Conservation (phyloP, 2,113 vertebrate genomes). For the Hippopotamus amphibius region DNA sequence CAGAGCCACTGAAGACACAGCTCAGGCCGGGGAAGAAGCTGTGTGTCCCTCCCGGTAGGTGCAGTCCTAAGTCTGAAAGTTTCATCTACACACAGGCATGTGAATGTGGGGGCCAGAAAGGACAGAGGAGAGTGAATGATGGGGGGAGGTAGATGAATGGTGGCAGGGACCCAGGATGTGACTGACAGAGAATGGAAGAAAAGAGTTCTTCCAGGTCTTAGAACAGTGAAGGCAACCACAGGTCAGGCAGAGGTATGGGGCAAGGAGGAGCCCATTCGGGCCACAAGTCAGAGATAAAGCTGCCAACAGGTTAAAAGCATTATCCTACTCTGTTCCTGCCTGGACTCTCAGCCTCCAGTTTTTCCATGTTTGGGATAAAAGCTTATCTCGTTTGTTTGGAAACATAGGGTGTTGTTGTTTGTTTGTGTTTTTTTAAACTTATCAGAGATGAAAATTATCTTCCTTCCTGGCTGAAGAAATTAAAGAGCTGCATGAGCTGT, state of each 20-base stretch:
- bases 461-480: conserved; percentile 26
- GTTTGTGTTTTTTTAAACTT: background rate
- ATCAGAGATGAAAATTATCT: conserved; percentile 24
- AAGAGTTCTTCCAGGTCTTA: background rate
- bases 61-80: background rate
- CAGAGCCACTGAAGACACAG: background rate
- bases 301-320: background rate
- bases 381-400: background rate
- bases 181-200: background rate
- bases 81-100: rapidly evolving
- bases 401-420: background rate
- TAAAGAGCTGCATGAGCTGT: background rate
- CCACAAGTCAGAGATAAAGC: background rate
- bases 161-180: background rate
- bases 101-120: background rate
- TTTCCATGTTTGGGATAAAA: background rate
- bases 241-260: background rate
- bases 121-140: background rate
- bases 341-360: background rate
- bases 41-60: too few species aligned
- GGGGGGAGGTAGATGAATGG: too few species aligned
- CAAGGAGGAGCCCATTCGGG: background rate
- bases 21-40: too few species aligned
- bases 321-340: too few species aligned
- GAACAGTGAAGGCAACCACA: background rate